Base-by-base conservation (phyloP, 2,797 vertebrate species). In the Ptychadena robeensis region DNA sequence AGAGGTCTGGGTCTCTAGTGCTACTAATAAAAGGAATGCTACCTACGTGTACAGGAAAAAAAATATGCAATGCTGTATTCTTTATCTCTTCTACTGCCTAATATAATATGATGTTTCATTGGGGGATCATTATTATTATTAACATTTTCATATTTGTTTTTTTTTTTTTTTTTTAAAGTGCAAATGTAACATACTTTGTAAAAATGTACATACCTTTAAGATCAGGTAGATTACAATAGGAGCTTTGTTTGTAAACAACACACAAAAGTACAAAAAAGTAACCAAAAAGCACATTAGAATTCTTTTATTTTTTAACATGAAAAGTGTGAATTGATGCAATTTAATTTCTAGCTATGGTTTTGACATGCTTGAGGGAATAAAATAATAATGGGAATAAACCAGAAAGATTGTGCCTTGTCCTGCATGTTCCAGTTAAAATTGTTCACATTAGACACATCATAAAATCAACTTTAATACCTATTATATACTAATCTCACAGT, bases 401-500 rank as follows among this genome's bases (percentile, higher is more conserved):
- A 80, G 71, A 80, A 74, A 75, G 73, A 71, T 71, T 71, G 72
- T 76, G 61, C 78, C 75, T 34, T 70, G 38, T 32, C 72, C 73
- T 85, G 72, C 35, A 73, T 76, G 77, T 80, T 81, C 65, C 71
- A 74, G 72, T 85, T 80, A 85, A 71, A 80, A 71, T 57, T 64
- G 71, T 69, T 80, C 83, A 76, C 72, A 76, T 85, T 85, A 85
- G 78, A 66, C 22, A 65, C 32, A 70, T 53, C 83, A 85, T 76
- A 85, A 85, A 80, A 85, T 71, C 72, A 80, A 65, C 38, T 70
- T 64, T 80, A 85, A 85, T 81, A 85, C 48, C 78, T 80, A 85
- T 85, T 85, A 85, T 76, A 76, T 71, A 85, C 83, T 69, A 80
- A 64, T 79, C 72, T 65, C 83, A 76, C 31, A 34, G 65, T 75